A percentile compares a stretch with the other conserved stretches of the same genome.
Conservation (phyloP, 2,113 vertebrate genomes). For the Oreochromis tanganicae region DNA sequence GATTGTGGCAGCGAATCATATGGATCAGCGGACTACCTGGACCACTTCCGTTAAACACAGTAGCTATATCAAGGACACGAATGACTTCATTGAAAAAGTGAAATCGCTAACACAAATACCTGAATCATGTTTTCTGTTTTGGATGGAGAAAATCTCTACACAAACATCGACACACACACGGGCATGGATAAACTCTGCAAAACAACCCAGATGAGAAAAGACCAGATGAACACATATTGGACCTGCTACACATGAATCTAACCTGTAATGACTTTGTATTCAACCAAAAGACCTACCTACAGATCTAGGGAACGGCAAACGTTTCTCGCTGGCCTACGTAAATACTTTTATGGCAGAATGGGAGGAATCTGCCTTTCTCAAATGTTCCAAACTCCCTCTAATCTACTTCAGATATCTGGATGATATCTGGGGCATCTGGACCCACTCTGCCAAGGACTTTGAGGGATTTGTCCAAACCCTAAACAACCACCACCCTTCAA, state of each 20-base stretch:
- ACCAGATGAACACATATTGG: not conserved
- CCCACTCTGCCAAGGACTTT: not conserved
- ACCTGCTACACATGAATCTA: not conserved
- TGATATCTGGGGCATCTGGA: not conserved
- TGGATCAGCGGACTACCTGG: not conserved
- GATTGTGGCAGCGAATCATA: not conserved
- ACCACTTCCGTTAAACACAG: fast-evolving
- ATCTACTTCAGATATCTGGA: not conserved
- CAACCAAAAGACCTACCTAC: not conserved
- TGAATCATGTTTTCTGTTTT: fast-evolving
- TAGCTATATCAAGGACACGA: not conserved
- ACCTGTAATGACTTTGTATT: not conserved
- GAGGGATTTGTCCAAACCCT: not conserved
- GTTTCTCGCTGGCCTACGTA: not conserved
- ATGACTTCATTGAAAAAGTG: not conserved
- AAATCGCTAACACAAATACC: not conserved
- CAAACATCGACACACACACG: fast-evolving
- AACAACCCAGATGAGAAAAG: not conserved
- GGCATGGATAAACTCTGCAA: not conserved
- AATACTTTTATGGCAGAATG: fast-evolving
- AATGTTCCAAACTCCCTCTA: not conserved
- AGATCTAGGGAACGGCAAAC: not conserved
- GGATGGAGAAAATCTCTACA: not conserved
- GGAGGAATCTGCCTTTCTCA: not conserved
- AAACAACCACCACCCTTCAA: not conserved